Conservation (phyloP, 2,797 vertebrate genomes). For the Heteromormyrus szaboi region DNA sequence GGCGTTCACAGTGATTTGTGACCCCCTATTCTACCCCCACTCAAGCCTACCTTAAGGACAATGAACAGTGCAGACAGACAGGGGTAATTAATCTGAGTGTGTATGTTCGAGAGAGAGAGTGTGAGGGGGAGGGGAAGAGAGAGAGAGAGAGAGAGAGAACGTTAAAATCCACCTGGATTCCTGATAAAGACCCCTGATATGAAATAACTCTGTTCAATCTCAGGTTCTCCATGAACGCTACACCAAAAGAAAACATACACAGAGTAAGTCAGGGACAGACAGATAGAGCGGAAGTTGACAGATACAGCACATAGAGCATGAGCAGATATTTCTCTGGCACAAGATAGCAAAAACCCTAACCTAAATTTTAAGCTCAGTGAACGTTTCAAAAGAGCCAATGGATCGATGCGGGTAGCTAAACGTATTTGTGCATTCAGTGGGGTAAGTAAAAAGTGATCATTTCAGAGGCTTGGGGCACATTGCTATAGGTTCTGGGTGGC, state of each 20-base stretch:
- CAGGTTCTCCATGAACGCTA: not conserved
- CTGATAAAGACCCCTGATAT: not conserved
- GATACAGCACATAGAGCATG: not conserved
- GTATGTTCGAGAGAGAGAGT: not conserved
- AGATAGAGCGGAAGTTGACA: not conserved
- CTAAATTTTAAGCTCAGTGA: not conserved
- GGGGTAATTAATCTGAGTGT: slow-evolving; percentile 1
- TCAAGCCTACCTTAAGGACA: slow-evolving; percentile 3
- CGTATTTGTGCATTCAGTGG: not conserved
- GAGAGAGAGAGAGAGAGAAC: not conserved
- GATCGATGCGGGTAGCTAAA: not conserved
- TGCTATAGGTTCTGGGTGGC: not conserved
- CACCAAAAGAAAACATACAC: not conserved
- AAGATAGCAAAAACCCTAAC: not conserved
- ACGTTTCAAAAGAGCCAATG: not conserved
- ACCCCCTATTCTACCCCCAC: not conserved
- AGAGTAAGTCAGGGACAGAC: not conserved
- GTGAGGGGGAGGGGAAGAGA: not conserved
- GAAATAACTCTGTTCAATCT: not conserved
- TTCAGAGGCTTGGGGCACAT: not conserved
- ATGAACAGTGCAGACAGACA: not conserved
- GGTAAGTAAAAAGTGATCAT: not conserved
- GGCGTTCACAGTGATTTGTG: not conserved
- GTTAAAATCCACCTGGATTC: not conserved
- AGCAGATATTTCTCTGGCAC: not conserved